A percentile compares a stretch with the other conserved stretches of the same genome.
Evolutionary conservation across 2,113 vertebrate species (phyloP).

Genomic region (Oenanthe melanoleuca): DNA sequence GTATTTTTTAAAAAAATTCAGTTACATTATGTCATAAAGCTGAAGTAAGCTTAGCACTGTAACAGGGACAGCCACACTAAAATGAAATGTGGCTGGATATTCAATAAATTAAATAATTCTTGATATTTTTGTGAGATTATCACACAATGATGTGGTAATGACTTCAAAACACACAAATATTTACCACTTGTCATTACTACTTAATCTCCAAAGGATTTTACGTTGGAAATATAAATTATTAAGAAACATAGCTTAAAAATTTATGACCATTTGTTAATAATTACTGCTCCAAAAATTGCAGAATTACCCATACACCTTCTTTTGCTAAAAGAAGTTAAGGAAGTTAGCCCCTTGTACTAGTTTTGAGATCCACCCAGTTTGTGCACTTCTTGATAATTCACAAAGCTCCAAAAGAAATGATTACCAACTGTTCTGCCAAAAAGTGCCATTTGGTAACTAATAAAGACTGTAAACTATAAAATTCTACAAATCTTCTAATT

Average conservation of each 20-base stretch:
- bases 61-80: not conserved
- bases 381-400: not conserved
- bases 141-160: not conserved
- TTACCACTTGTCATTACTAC: not conserved
- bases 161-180: not conserved
- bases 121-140: not conserved
- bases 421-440: not conserved
- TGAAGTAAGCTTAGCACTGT: not conserved
- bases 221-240: slow-evolving; percentile 27
- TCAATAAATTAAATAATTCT: not conserved
- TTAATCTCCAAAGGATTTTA: slow-evolving; percentile 4
- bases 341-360: not conserved
- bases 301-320: not conserved
- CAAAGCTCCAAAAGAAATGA: not conserved
- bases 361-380: not conserved
- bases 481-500: not conserved
- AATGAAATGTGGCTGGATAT: not conserved
- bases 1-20: not conserved
- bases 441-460: not conserved
- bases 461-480: not conserved
- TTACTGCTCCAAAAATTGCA: not conserved
- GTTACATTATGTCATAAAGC: not conserved
- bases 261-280: slow-evolving; percentile 14
- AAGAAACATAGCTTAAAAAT: slow-evolving; percentile 8
- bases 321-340: not conserved